Base-by-base conservation (phyloP, 2,797 vertebrate genomes). In the Gallinago solitaria region DNA sequence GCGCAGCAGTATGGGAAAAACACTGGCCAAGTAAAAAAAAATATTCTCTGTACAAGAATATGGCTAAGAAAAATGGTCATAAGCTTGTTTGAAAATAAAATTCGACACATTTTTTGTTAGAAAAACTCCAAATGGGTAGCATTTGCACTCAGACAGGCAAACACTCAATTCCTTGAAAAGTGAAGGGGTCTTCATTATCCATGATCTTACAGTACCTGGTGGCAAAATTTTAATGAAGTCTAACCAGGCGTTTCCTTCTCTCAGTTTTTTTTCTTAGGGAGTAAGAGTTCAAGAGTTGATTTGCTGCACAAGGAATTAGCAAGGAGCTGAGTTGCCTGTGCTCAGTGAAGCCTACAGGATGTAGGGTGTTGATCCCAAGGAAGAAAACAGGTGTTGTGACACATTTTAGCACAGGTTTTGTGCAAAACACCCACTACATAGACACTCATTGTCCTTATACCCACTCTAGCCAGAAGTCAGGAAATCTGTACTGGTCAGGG, bases 321-420 rank as follows among this genome's bases (percentile, higher is more conserved):
- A 78, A 56, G 43, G 76, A 85, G 74, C 65, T 21, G 53, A 79
- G 47, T 10, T 68, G 13, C 54, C n/a, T 86, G 82, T 91, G 80
- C 67, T 90, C 32, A 68, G 45, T 75, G 75, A 89, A 96, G 94
- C 53, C 59, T 73, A 41, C 54, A 73, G 78, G 64, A 68, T 59
- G 53, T 87, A 79, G 97, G 85, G 63, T 84, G 39, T 84, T 93
- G 69, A 81, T 95, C 43, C 47, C 79, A 73, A 37, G 70, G 64
- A 78, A 92, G 78, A 83, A 97, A 94, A 65, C 25, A 67, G 47
- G n/a, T 95, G 75, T 33, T 50, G 65, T 95, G 90, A 92, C 60
- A 51, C 32, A 57, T 96, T 89, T 90, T 65, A 87, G 23, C 41
- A 50, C 43, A 69, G 47, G 54, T 79, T 89, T 39, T 76, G 53